Evolutionary conservation across 2,113 vertebrate species (phyloP).

Genomic region (Ptychochromis oligacanthus): DNA sequence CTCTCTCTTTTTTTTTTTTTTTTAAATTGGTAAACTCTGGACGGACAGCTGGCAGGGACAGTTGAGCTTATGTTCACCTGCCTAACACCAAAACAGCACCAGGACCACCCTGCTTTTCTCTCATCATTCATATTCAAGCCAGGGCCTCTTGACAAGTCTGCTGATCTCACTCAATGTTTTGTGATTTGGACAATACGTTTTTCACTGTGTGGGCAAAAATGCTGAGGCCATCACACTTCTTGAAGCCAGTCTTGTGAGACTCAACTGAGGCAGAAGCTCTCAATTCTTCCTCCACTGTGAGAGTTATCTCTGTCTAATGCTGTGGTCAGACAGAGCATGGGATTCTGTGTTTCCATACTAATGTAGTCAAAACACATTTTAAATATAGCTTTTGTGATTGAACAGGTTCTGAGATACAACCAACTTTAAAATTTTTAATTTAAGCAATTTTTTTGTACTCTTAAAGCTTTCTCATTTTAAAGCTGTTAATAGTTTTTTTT

Average conservation of each 20-base stretch:
- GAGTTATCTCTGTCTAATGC: slow-evolving; percentile 61
- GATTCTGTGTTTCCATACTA: slow-evolving; percentile 26
- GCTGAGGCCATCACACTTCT: slow-evolving; percentile 81
- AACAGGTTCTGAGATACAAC: neutral
- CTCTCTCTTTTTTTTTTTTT: neutral
- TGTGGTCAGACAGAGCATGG: slow-evolving; percentile 44
- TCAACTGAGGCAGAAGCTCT: slow-evolving; percentile 72
- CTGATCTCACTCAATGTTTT: slow-evolving; percentile 87
- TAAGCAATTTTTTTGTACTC: neutral
- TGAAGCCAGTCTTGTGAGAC: slow-evolving; percentile 72
- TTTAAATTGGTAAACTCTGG: slow-evolving; percentile 52
- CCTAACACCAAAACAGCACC: slow-evolving; percentile 69
- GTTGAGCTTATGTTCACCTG: slow-evolving; percentile 80
- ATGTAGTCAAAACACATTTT: slow-evolving; percentile 7
- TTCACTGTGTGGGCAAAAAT: slow-evolving; percentile 79
- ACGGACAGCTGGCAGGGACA: slow-evolving; percentile 77
- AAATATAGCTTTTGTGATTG: neutral
- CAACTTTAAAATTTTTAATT: neutral
- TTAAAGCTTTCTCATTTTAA: neutral
- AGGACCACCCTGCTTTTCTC: slow-evolving; percentile 85
- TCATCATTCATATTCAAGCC: slow-evolving; percentile 88
- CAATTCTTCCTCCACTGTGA: slow-evolving; percentile 69
- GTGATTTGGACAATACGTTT: slow-evolving; percentile 83
- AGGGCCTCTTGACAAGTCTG: slow-evolving; percentile 86
- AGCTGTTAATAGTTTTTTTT: neutral